These are phyloP conservation scores for Epinotia bilunana DNA, from an alignment of 2,888 invertebrate genomes.

Conservation along the genomic window DNA sequence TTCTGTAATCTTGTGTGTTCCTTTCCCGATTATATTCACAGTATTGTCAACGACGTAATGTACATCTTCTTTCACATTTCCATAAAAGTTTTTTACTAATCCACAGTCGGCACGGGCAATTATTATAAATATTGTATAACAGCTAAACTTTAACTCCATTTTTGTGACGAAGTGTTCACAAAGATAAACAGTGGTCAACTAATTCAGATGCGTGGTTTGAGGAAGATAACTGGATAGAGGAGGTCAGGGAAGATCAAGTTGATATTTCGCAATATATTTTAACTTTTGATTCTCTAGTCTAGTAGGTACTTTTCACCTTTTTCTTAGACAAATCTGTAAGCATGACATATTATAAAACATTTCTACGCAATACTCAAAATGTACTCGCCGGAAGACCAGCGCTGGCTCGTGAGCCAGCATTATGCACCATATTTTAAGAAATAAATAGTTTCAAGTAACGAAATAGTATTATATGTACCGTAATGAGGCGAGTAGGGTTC, in stretches of 20 bases:
- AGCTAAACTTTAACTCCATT: slow-evolving; percentile 28
- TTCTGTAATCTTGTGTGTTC: slow-evolving; percentile 23
- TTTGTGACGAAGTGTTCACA: slow-evolving; percentile 5
- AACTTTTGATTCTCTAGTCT: not conserved
- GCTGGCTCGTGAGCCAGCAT: no score
- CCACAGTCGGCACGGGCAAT: slow-evolving; percentile 26
- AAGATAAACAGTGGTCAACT: slow-evolving; percentile 1
- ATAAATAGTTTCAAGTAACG: no score
- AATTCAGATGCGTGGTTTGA: slow-evolving; percentile 8
- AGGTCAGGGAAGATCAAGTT: not conserved
- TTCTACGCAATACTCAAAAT: no score
- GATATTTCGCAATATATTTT: not conserved
- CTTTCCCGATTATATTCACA: slow-evolving; percentile 22
- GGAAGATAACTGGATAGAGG: slow-evolving; percentile 8
- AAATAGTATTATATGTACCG: no score
- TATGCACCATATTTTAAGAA: no score
- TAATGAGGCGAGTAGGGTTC: no score
- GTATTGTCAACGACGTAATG: slow-evolving; percentile 9
- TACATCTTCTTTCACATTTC: slow-evolving; percentile 23
- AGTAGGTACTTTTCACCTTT: not conserved
- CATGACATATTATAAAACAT: no score
- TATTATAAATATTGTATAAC: slow-evolving; percentile 7
- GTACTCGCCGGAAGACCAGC: no score
- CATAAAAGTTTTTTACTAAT: slow-evolving; percentile 10
- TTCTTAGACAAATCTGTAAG: not conserved